Evolutionary conservation across 2,797 vertebrate genomes (phyloP).

Genomic region (Sebastes itinus): DNA sequence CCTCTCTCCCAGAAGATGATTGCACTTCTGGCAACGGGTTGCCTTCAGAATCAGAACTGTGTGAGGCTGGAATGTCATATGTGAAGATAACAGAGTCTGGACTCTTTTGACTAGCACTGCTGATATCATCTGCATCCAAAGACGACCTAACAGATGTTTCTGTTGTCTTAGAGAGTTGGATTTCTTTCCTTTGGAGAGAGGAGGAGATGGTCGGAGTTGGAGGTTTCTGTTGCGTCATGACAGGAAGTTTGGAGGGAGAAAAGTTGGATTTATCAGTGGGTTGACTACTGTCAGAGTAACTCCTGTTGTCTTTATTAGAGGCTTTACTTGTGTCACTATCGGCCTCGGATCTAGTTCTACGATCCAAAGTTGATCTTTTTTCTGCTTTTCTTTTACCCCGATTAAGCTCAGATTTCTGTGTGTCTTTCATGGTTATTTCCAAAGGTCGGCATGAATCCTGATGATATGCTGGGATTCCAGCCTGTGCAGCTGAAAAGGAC

Average conservation of each 20-base stretch:
- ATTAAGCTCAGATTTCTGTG: slow-evolving; percentile 69
- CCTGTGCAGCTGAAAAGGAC: slow-evolving; percentile 23
- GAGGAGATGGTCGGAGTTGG: slow-evolving; percentile 41
- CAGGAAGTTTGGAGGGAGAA: slow-evolving; percentile 79
- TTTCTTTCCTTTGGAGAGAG: slow-evolving; percentile 33
- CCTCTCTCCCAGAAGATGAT: slow-evolving; percentile 85
- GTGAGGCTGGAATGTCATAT: slow-evolving; percentile 82
- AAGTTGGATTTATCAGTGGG: slow-evolving; percentile 71
- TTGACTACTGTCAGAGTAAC: slow-evolving; percentile 73
- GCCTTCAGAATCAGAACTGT: slow-evolving; percentile 88
- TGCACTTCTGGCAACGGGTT: slow-evolving; percentile 81
- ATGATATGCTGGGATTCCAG: slow-evolving; percentile 13
- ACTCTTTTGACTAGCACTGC: slow-evolving; percentile 65
- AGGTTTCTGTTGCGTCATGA: slow-evolving; percentile 73
- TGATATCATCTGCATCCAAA: slow-evolving; percentile 63
- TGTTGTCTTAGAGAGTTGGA: slow-evolving; percentile 26
- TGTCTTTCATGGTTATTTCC: slow-evolving; percentile 82
- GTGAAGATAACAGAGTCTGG: slow-evolving; percentile 76
- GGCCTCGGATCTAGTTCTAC: slow-evolving; percentile 78
- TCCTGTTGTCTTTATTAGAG: slow-evolving; percentile 56
- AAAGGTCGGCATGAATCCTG: slow-evolving; percentile 43
- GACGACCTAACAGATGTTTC: slow-evolving; percentile 52
- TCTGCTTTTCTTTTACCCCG: slow-evolving; percentile 26
- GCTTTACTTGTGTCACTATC: slow-evolving; percentile 64
- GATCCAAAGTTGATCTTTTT: slow-evolving; percentile 43